These are phyloP conservation scores for Drosophila paulistorum DNA, from an alignment of 1,140 invertebrate genomes.

Conservation along the genomic window DNA sequence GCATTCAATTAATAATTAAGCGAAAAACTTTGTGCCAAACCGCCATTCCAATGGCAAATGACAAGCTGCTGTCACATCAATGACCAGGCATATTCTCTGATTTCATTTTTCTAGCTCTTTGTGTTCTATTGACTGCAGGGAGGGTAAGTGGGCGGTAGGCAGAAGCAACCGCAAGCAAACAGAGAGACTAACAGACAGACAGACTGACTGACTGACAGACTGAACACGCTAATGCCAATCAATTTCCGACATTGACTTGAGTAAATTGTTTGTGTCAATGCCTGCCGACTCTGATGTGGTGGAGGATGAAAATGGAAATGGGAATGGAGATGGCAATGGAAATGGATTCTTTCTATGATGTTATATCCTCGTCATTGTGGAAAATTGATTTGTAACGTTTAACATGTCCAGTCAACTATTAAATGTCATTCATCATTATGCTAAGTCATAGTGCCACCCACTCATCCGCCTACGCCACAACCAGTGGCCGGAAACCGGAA, in stretches of 20 bases:
- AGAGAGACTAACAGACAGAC: neutral
- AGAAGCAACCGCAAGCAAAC: neutral
- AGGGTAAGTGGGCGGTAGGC: neutral
- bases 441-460: conserved; percentile 54
- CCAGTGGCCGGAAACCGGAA: conserved; percentile 72
- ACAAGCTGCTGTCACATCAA: conserved; percentile 72
- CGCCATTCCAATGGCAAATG: conserved; percentile 20
- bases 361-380: conserved; percentile 35
- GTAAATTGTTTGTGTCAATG: conserved; percentile 75
- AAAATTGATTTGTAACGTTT: conserved; percentile 82
- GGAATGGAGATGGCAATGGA: neutral
- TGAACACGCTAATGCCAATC: conserved; percentile 72
- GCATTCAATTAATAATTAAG: conserved; percentile 53
- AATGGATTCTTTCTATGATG: neutral
- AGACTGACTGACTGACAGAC: conserved; percentile 29
- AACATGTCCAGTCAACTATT: conserved; percentile 56
- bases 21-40: conserved; percentile 3
- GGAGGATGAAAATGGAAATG: conserved; percentile 1
- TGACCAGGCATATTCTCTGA: conserved; percentile 56
- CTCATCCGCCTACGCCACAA: neutral
- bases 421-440: conserved; percentile 81
- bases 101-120: conserved; percentile 4
- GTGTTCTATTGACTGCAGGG: too few species aligned
- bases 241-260: conserved; percentile 52
- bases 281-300: conserved; percentile 6